A percentile compares a stretch with the other conserved stretches of the same genome.
phyloP scores from a whole-genome alignment of 2,797 vertebrate genomes.

The Gastrophryne carolinensis region DNA sequence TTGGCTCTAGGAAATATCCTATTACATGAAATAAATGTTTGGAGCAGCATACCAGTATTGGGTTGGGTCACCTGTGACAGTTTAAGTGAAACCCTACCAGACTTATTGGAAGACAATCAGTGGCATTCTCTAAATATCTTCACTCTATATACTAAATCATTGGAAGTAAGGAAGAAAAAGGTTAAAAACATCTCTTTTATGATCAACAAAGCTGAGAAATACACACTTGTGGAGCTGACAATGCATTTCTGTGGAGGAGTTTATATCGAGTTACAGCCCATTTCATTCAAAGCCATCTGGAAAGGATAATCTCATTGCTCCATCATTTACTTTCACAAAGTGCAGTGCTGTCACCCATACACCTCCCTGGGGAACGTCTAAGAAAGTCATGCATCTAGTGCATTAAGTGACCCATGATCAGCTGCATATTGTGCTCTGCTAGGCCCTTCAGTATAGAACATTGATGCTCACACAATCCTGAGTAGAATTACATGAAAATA shows the following conservation, averaged over 20 bases:
- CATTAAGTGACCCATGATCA: neutral
- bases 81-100: no score
- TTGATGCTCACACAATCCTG: no score
- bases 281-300: slow-evolving; percentile 6
- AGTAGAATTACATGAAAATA: no score
- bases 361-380: neutral
- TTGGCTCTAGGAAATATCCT: neutral
- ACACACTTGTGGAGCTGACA: neutral
- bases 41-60: no score
- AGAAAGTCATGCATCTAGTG: neutral
- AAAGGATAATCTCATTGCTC: slow-evolving; percentile 18
- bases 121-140: no score
- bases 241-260: neutral
- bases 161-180: no score
- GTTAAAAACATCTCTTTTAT: no score
- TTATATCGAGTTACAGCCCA: slow-evolving; percentile 15
- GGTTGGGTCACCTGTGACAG: no score
- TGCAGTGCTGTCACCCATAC: neutral
- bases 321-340: slow-evolving; percentile 10
- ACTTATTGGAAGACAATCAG: no score
- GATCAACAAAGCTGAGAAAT: no score
- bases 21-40: neutral
- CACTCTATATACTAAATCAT: no score
- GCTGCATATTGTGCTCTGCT: neutral
- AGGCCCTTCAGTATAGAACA: no score